Base-by-base conservation (phyloP, 2,797 vertebrate genomes). In the Lacerta viridis region DNA sequence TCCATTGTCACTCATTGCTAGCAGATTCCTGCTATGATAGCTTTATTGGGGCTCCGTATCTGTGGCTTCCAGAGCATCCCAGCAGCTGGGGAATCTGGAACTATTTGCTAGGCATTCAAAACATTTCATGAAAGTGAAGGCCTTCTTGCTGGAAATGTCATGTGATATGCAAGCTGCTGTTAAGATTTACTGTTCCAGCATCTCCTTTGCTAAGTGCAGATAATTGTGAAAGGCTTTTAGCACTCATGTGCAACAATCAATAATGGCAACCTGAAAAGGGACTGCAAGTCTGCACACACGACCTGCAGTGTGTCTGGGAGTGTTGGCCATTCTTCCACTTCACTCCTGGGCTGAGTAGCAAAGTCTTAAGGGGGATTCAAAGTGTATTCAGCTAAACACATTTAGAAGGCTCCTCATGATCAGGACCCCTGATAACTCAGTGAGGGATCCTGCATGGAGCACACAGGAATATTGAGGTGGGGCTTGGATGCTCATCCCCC, bases 81-180 rank as follows among this genome's bases (percentile, higher is more conserved):
- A 0, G 2, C 8, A 79, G 17, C 59, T 71, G 29, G 43, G 81
- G 83, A 80, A 85, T 85, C 75, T 88, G 85, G 7, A 77, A 75
- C 1, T 0, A 76, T 13, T 77, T 0, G n/a, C 5, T 69, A 87
- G 66, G 39, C 86, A 90, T 91, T 79, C 41, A 91, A 88, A 88
- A 84, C 92, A 83, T 33, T 79, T 13, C 29, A 89, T 80, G 93
- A 93, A 94, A 95, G 87, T 78, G 7, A 81, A 83, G 46, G 82
- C n/a, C 55, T 50, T 72, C n/a, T 69, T 64, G 25, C 36, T 71
- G 15, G 23, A 84, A 88, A 74, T 41, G 43, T 3, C 23, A 55
- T 55, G 36, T 85, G 41, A 8, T 76, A 27, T 17, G 83, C 17
- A 77, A 90, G 91, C 77, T 50, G 13, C 36, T 69, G 36, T 36